Percentiles rank a stretch among this genome's conserved stretches.
Conservation (phyloP, 2,113 vertebrate genomes). For the Spea bombifrons region DNA sequence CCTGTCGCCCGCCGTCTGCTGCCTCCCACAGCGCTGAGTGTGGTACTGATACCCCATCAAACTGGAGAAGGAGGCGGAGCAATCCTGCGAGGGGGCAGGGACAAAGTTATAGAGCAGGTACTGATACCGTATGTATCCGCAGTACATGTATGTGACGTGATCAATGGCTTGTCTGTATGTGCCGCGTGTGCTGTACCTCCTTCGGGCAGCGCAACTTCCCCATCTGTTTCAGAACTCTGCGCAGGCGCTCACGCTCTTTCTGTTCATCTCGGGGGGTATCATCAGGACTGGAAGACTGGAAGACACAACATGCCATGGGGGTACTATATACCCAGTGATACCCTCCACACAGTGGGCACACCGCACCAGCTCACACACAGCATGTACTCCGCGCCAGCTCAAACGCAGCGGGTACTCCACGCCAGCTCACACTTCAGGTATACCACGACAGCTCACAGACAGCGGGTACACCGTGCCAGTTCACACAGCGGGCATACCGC, state of each 20-base stretch:
- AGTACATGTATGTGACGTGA: neutral
- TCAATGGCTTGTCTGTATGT: too few relatives aligned
- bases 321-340: neutral
- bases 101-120: neutral
- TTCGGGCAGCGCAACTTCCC: slow-evolving; percentile 91
- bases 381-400: neutral
- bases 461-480: neutral
- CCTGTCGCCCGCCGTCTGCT: slow-evolving; percentile 77
- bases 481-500: neutral
- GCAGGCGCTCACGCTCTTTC: slow-evolving; percentile 85
- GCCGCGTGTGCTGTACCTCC: slow-evolving; percentile 69
- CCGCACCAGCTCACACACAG: neutral
- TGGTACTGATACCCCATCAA: slow-evolving; percentile 97
- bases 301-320: too few relatives aligned
- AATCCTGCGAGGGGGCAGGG: slow-evolving; percentile 70
- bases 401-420: neutral
- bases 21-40: slow-evolving; percentile 87
- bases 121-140: neutral
- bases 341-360: neutral
- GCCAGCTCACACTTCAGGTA: neutral
- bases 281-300: slow-evolving; percentile 12
- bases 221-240: slow-evolving; percentile 93
- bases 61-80: slow-evolving; percentile 87
- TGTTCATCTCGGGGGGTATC: slow-evolving; percentile 62
- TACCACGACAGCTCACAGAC: neutral